Conservation (phyloP, 2,797 vertebrate genomes). For the Acestrorhynchus altus region DNA sequence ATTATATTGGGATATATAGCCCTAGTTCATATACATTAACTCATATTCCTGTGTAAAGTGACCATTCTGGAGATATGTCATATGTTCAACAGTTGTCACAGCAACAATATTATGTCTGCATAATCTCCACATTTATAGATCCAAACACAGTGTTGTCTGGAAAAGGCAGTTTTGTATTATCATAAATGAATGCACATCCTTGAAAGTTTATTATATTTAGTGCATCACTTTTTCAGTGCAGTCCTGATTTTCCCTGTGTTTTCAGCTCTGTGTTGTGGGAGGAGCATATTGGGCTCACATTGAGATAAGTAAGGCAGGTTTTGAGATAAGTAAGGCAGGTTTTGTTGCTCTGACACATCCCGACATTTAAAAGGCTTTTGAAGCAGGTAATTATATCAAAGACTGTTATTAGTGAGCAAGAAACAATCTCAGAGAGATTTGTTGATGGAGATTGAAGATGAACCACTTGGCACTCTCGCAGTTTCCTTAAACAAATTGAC, state of each 20-base stretch:
- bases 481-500: not conserved
- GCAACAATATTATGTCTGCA: too few species aligned
- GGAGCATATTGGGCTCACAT: not conserved
- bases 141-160: too few species aligned
- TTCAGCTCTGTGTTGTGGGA: not conserved
- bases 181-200: too few species aligned
- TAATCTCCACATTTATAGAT: too few species aligned
- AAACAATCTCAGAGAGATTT: not conserved
- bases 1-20: too few species aligned
- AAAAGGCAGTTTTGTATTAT: too few species aligned
- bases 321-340: not conserved
- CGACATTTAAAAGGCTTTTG: slow-evolving; percentile 4
- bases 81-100: too few species aligned
- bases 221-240: not conserved
- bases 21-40: too few species aligned
- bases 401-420: not conserved
- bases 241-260: too few species aligned
- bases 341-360: slow-evolving; percentile 3
- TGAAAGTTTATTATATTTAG: too few species aligned
- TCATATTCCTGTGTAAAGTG: too few species aligned
- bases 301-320: slow-evolving; percentile 1
- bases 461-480: not conserved
- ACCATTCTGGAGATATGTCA: too few species aligned
- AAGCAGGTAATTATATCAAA: slow-evolving; percentile 15
- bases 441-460: not conserved